Evolutionary conservation across 2,797 vertebrate species (phyloP).

Genomic region (Ammospiza maritima): DNA sequence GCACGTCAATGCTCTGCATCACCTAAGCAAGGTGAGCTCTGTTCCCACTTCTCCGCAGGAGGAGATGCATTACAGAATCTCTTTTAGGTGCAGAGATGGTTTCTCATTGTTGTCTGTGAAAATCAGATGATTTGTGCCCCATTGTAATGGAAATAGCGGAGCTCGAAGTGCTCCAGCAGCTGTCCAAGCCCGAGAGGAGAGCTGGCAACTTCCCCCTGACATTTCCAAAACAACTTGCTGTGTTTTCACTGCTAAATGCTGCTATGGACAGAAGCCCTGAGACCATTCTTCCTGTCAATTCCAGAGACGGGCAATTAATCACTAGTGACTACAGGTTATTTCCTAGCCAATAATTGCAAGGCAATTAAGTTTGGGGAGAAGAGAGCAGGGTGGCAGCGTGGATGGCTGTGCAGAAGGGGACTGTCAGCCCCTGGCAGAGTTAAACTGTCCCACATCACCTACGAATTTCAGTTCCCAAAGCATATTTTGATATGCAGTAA

Average conservation of each 20-base stretch:
- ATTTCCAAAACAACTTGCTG: background rate
- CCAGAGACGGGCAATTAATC: constrained; percentile 31
- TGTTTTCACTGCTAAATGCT: constrained; percentile 16
- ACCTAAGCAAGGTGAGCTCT: background rate
- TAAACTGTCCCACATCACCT: background rate
- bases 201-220: background rate
- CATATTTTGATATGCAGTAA: background rate
- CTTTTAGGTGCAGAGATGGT: background rate
- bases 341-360: constrained; percentile 32
- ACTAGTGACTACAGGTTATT: background rate
- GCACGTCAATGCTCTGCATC: background rate
- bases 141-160: background rate
- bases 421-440: background rate
- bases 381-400: background rate
- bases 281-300: constrained; percentile 32
- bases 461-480: constrained; percentile 28
- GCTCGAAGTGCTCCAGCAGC: background rate
- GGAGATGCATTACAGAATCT: background rate
- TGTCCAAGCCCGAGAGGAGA: background rate
- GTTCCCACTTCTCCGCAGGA: fast-evolving
- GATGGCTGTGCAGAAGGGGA: background rate
- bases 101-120: background rate
- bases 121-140: background rate
- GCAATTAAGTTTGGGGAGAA: background rate
- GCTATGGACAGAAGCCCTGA: background rate